Conservation (phyloP, 2,113 vertebrate species). For the Haplochromis vanheusdeni region DNA sequence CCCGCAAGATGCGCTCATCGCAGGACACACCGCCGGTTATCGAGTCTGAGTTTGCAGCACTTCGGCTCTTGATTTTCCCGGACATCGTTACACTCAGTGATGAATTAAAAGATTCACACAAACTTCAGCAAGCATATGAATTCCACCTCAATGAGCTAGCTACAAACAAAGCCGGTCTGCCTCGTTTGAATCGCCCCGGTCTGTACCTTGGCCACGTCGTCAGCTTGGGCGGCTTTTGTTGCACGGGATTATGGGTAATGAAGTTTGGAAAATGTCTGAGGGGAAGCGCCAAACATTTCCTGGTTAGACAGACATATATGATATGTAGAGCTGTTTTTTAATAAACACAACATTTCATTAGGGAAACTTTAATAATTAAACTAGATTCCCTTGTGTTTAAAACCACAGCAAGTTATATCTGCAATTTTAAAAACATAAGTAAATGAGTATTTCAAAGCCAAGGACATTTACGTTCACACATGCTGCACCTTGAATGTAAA, state of each 20-base stretch:
- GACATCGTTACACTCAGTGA: slow-evolving; percentile 56
- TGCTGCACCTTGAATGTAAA: background rate
- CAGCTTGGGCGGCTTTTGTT: slow-evolving; percentile 26
- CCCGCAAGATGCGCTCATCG: slow-evolving; percentile 74
- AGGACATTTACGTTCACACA: background rate
- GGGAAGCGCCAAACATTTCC: background rate
- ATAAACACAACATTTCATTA: background rate
- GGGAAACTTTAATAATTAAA: background rate
- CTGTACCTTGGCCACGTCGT: slow-evolving; percentile 51
- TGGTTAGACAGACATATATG: background rate
- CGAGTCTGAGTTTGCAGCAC: slow-evolving; percentile 67
- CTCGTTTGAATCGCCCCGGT: slow-evolving; percentile 73
- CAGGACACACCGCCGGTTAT: slow-evolving; percentile 63
- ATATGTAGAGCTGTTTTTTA: background rate
- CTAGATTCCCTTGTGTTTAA: background rate
- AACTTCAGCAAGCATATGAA: background rate
- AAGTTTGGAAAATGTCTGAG: slow-evolving; percentile 4
- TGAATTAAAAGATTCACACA: background rate
- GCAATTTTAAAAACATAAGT: background rate
- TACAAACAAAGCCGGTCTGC: background rate
- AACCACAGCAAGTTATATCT: background rate
- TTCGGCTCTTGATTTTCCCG: slow-evolving; percentile 71
- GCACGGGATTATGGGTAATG: slow-evolving; percentile 53
- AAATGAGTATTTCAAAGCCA: background rate
- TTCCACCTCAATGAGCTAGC: background rate